These are phyloP conservation scores for Piliocolobus tephrosceles DNA, from an alignment of 2,113 vertebrate genomes.

Conservation along the genomic window DNA sequence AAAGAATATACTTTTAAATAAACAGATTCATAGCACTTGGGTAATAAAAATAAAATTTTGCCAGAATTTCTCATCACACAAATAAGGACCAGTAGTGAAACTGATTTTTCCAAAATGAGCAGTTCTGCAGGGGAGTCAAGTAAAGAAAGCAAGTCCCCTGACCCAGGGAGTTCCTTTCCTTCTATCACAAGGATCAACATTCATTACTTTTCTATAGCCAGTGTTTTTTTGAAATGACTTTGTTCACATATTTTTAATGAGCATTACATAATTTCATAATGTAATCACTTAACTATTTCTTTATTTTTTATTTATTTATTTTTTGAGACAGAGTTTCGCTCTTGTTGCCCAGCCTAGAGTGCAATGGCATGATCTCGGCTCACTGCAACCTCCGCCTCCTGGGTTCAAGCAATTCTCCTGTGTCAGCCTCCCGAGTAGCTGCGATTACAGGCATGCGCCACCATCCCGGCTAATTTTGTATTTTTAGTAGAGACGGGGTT, in stretches of 20 bases:
- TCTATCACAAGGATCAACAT: not conserved
- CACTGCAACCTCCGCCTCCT: too few relatives aligned
- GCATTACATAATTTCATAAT: not conserved
- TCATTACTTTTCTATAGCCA: not conserved
- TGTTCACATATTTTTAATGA: constrained; percentile 16
- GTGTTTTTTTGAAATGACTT: not conserved
- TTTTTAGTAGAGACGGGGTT: too few relatives aligned
- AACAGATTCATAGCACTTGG: not conserved
- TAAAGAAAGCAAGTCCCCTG: not conserved
- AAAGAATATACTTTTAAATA: constrained; percentile 22
- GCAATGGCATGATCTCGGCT: too few relatives aligned
- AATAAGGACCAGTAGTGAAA: not conserved
- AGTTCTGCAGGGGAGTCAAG: not conserved
- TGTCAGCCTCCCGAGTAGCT: too few relatives aligned
- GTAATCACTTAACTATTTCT: not conserved
- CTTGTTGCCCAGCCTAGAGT: too few relatives aligned
- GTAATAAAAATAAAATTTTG: not conserved
- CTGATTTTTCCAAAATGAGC: not conserved
- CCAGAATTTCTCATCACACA: not conserved
- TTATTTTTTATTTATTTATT: not conserved
- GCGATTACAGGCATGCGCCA: too few relatives aligned
- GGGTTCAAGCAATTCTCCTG: too few relatives aligned
- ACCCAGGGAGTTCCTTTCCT: not conserved
- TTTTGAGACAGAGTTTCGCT: too few relatives aligned
- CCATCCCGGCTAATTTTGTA: too few relatives aligned